Evolutionary conservation across 1,140 invertebrate genomes (phyloP).

Genomic region (Philopotamus ludificatus): DNA sequence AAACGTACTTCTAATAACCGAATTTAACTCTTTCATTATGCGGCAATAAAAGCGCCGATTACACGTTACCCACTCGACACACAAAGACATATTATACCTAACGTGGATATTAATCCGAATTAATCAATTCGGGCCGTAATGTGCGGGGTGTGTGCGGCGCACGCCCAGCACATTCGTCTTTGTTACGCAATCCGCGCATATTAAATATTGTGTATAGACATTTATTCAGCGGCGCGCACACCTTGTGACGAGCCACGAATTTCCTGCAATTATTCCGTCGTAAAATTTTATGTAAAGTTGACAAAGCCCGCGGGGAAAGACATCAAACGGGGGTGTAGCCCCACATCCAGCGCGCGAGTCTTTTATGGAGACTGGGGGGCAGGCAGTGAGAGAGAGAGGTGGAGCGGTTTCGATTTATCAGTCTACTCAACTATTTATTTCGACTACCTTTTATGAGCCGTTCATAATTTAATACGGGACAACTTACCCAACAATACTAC

Average conservation of each 20-base stretch:
- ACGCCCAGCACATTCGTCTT: not conserved
- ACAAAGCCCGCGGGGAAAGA: not conserved
- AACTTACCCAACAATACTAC: not conserved
- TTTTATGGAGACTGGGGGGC: constrained; percentile 2
- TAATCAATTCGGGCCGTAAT: not conserved
- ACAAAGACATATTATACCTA: no score
- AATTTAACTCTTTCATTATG: no score
- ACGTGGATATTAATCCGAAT: not conserved
- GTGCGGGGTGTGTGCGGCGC: not conserved
- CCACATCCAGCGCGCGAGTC: not conserved
- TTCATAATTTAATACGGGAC: constrained; percentile 24
- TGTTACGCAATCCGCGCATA: no score
- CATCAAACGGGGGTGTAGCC: not conserved
- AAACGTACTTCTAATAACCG: no score
- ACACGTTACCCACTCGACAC: no score
- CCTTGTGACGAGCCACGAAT: not conserved
- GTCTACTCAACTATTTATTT: constrained; percentile 19
- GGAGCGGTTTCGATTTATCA: constrained; percentile 13
- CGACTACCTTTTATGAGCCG: constrained; percentile 22
- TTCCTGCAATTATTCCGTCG: constrained; percentile 14
- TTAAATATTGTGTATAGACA: not conserved
- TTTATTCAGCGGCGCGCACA: no score
- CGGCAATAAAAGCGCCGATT: no score
- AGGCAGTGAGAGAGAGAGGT: not conserved
- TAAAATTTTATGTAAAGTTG: constrained; percentile 12